Evolutionary conservation across 2,113 vertebrate species (phyloP), one percentile per base, ranked within the genome.

Genomic region (Colistium nudipinnis): DNA sequence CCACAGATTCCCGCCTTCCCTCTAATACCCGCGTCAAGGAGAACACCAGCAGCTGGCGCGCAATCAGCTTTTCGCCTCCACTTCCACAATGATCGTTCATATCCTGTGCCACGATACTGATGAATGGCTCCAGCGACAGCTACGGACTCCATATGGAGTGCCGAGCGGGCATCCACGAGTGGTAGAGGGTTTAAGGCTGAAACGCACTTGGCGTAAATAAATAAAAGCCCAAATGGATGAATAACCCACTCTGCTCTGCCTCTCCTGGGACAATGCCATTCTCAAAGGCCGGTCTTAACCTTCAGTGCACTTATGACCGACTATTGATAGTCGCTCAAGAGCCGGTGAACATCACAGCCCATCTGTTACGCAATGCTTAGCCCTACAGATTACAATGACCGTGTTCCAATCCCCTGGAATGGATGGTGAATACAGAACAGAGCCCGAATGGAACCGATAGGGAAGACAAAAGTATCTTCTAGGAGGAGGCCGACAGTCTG

Each of bases 271-370:
- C 85, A 78, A 62, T 57, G 70, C 66, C 73, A 71, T 44, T 65
- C 74, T 83, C 54, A 85, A 80, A 86, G 66, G 76, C 76, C 76
- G 61, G 74, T 74, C 73, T 88, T 89, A 82, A 87, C 82, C 84
- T 88, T 84, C 81, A 72, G 67, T 66, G 80, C 81, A 71, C 81
- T 79, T 80, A 62, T 56, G 56, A 80, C 70, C 71, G 79, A 81
- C 86, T 78, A 80, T 68, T 82, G 87, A 80, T 79, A 74, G 79
- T 44, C 49, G 43, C 75, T 69, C 51, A 81, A 72, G 82, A 79
- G 76, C 78, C 80, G 75, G 71, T 70, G 76, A 80, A 85, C 75
- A 76, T 85, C 85, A 74, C 49, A 66, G 78, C 65, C 87, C 87
- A 87, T 89, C 86, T 91, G 85, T 78, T 80, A 87, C 6, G 39